phyloP scores from a whole-genome alignment of 2,113 vertebrate genomes.

The Onychostoma macrolepis region DNA sequence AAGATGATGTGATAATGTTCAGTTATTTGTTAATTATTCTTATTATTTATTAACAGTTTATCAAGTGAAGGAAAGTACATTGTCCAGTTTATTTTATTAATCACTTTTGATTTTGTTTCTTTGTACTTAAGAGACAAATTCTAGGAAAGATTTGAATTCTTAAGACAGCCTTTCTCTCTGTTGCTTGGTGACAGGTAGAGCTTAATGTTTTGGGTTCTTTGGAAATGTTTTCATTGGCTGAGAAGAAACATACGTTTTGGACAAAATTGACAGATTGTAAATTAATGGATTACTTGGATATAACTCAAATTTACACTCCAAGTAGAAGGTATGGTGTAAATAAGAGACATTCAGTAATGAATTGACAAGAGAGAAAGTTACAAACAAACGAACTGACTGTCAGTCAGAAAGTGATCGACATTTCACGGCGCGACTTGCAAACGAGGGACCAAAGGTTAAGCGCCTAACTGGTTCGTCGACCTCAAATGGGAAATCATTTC shows the following conservation, averaged over 20 bases:
- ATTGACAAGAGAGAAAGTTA: neutral
- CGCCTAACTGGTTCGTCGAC: neutral
- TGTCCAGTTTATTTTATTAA: neutral
- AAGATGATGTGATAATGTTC: neutral
- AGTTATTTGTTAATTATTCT: neutral
- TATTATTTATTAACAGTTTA: neutral
- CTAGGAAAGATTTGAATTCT: neutral
- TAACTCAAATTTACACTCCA: neutral
- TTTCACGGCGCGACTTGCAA: neutral
- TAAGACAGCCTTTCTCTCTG: neutral
- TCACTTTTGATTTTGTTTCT: neutral
- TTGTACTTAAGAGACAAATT: neutral
- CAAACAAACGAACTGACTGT: neutral
- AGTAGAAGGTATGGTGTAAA: neutral
- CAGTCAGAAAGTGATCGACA: neutral
- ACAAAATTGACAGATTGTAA: accelerated
- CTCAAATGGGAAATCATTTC: neutral
- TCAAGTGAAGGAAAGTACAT: neutral
- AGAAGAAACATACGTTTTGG: neutral
- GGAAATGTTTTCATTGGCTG: neutral
- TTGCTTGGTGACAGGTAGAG: neutral
- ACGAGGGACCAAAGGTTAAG: constrained; percentile 34
- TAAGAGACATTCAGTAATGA: neutral
- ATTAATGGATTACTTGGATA: neutral
- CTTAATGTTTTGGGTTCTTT: neutral